Conservation (phyloP, 2,113 vertebrate species). For the Herpetotheres cachinnans region DNA sequence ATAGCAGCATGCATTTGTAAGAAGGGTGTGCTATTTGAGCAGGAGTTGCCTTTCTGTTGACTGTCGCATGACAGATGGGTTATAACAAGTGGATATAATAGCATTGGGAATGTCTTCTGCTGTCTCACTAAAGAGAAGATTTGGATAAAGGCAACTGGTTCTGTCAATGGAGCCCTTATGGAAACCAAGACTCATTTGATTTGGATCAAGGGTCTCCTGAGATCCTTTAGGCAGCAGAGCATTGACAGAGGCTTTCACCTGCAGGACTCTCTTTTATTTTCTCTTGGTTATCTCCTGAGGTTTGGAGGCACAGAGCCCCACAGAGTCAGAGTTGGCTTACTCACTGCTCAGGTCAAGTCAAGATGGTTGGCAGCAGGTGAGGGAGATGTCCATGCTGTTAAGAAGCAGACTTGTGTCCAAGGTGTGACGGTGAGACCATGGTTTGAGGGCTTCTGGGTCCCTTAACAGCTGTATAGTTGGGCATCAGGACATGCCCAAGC, state of each 20-base stretch:
- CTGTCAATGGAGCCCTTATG: neutral
- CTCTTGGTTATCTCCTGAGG: neutral
- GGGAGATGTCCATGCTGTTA: neutral
- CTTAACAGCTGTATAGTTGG: neutral
- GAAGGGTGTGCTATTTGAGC: neutral
- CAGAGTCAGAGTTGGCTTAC: neutral
- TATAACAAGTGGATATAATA: neutral
- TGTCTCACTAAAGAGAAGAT: neutral
- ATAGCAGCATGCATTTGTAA: neutral
- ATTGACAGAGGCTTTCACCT: neutral
- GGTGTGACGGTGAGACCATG: neutral
- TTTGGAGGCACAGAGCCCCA: neutral
- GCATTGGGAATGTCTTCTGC: neutral
- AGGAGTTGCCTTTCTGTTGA: neutral
- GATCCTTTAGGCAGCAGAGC: neutral
- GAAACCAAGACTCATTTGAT: neutral
- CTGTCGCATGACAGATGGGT: neutral
- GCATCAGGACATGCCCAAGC: neutral
- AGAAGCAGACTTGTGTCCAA: neutral
- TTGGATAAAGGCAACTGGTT: neutral
- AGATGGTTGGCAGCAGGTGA: neutral
- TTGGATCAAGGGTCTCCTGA: neutral
- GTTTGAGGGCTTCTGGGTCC: neutral
- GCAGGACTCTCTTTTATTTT: neutral
- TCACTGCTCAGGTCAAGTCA: neutral